Conservation (phyloP, 2,888 invertebrate species). For the Agriopis aurantiaria region DNA sequence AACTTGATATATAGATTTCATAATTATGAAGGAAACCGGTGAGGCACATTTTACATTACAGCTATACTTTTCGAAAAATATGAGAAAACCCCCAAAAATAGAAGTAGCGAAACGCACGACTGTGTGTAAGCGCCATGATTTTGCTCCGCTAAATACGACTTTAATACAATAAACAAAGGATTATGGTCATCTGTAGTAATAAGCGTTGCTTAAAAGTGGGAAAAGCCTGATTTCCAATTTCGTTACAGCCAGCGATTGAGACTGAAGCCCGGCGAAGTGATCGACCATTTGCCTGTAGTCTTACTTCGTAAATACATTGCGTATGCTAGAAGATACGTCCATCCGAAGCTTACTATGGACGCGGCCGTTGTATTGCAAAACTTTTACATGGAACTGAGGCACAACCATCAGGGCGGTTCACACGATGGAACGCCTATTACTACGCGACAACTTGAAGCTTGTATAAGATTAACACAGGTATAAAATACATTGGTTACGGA, state of each 20-base stretch:
- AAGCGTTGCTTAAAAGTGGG: no score
- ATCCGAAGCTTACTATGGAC: conserved; percentile 90
- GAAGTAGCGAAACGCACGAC: no score
- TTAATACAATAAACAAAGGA: no score
- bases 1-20: no score
- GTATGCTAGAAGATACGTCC: conserved; percentile 95
- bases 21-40: no score
- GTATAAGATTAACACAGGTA: conserved; percentile 93
- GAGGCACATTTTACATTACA: no score
- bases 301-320: conserved; percentile 96
- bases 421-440: conserved; percentile 92
- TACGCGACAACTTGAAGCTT: conserved; percentile 94
- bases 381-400: conserved; percentile 93
- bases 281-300: conserved; percentile 91
- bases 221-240: no score
- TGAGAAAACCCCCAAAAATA: no score
- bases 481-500: conserved; percentile 3
- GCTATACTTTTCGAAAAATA: no score
- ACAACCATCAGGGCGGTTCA: conserved; percentile 88
- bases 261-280: conserved; percentile 85
- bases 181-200: no score
- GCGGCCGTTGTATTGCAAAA: conserved; percentile 90
- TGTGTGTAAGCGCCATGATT: no score
- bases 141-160: no score
- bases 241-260: conserved; percentile 87